A percentile compares a stretch with the other conserved stretches of the same genome.
These are phyloP conservation scores for Rhogogaster chlorosoma DNA, from an alignment of 2,888 invertebrate genomes.

Conservation along the genomic window DNA sequence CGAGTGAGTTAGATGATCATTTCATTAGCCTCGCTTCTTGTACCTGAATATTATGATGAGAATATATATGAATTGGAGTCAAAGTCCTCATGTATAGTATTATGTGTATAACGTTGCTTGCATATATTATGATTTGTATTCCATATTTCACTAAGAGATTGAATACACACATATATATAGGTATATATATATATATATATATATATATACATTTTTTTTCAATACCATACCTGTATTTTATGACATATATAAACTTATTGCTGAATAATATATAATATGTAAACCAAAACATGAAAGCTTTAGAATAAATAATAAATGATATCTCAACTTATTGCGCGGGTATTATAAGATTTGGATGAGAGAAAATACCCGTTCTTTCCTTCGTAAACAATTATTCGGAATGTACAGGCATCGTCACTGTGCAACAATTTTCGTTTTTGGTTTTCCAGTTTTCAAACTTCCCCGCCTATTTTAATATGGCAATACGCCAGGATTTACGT, in stretches of 20 bases:
- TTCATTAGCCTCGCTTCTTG: slow-evolving; percentile 34
- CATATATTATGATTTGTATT: slow-evolving; percentile 36
- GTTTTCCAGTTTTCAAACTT: not conserved
- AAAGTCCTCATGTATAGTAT: slow-evolving; percentile 37
- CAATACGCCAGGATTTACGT: not conserved
- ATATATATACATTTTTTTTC: too few relatives aligned
- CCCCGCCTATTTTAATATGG: not conserved
- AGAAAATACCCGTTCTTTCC: too few relatives aligned
- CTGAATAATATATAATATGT: slow-evolving; percentile 15
- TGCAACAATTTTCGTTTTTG: too few relatives aligned
- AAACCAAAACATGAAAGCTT: slow-evolving; percentile 39
- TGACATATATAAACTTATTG: not conserved
- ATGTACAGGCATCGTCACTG: too few relatives aligned
- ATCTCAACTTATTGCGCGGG: not conserved
- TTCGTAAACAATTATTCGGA: too few relatives aligned
- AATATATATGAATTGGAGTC: slow-evolving; percentile 31
- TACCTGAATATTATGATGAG: slow-evolving; percentile 33
- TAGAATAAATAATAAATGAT: slow-evolving; percentile 10
- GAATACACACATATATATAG: not conserved
- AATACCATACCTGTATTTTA: slow-evolving; percentile 39
- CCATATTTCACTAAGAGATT: slow-evolving; percentile 45
- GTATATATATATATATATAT: not conserved
- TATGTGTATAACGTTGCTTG: slow-evolving; percentile 41
- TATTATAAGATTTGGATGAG: not conserved
- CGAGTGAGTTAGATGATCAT: not conserved